Percentiles rank a stretch among this genome's conserved stretches.
Conservation (phyloP, 2,113 vertebrate species). For the Cyprinodon brontotheroides region DNA sequence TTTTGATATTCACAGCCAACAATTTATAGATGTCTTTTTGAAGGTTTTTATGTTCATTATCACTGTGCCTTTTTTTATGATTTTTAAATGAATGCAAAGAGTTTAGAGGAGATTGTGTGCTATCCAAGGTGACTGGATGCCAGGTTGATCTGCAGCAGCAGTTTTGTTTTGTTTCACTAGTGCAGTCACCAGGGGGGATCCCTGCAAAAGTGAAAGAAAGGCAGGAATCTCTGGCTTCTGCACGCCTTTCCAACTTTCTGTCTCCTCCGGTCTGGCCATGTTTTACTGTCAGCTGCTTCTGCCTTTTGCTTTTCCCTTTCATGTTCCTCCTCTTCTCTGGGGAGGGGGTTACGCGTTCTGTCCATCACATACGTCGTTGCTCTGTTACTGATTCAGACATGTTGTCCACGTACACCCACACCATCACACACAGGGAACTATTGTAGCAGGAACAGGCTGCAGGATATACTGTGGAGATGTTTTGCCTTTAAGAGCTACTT, state of each 20-base stretch:
- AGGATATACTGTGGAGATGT: not conserved
- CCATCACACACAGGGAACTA: constrained; percentile 46
- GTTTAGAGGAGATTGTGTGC: constrained; percentile 8
- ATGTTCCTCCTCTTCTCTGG: not conserved
- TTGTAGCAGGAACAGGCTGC: constrained; percentile 17
- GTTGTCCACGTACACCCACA: constrained; percentile 5
- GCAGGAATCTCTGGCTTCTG: constrained; percentile 7
- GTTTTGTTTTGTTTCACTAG: constrained; percentile 17
- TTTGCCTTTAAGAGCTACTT: not conserved
- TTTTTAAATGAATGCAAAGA: constrained; percentile 5
- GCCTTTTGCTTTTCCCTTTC: not conserved
- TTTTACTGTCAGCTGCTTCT: not conserved
- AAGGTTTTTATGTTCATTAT: not conserved
- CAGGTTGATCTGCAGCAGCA: constrained; percentile 47
- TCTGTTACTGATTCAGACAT: constrained; percentile 24
- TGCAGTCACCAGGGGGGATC: constrained; percentile 49
- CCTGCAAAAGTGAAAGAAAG: constrained; percentile 13
- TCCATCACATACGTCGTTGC: constrained; percentile 47
- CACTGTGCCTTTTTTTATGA: not conserved
- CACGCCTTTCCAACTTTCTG: not conserved
- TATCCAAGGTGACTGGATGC: constrained; percentile 49
- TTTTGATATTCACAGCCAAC: not conserved
- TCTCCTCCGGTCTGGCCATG: not conserved
- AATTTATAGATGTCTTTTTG: not conserved
- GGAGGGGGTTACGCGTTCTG: constrained; percentile 20